Conservation (phyloP, 2,113 vertebrate genomes). For the Passer domesticus region DNA sequence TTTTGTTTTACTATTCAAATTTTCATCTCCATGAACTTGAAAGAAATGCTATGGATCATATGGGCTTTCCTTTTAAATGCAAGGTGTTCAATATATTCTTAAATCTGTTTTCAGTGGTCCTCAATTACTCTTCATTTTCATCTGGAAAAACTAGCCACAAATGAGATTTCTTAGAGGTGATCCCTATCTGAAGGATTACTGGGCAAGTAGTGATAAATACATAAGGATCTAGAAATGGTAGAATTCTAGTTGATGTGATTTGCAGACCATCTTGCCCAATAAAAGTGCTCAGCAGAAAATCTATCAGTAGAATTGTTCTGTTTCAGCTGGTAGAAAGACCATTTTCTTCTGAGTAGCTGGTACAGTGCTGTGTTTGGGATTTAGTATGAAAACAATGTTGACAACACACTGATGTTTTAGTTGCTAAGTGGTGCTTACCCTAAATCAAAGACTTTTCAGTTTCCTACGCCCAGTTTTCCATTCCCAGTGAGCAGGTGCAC, state of each 20-base stretch:
- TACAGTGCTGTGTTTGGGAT: neutral
- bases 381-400: neutral
- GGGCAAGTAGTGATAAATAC: neutral
- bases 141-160: neutral
- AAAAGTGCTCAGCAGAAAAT: neutral
- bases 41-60: neutral
- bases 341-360: neutral
- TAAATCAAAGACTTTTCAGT: neutral
- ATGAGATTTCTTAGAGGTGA: neutral
- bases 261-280: neutral
- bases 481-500: neutral
- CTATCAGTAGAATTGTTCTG: neutral
- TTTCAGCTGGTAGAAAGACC: neutral
- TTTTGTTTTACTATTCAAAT: neutral
- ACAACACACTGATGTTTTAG: neutral
- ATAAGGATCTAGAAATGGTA: neutral
- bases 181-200: neutral
- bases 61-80: neutral
- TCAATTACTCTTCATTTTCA: neutral
- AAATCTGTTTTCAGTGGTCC: neutral
- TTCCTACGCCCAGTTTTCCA: neutral
- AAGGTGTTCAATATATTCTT: neutral
- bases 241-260: neutral
- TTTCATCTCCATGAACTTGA: neutral
- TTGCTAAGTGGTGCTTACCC: neutral